Conservation (phyloP, 2,113 vertebrate species). For the Mustelus asterias region DNA sequence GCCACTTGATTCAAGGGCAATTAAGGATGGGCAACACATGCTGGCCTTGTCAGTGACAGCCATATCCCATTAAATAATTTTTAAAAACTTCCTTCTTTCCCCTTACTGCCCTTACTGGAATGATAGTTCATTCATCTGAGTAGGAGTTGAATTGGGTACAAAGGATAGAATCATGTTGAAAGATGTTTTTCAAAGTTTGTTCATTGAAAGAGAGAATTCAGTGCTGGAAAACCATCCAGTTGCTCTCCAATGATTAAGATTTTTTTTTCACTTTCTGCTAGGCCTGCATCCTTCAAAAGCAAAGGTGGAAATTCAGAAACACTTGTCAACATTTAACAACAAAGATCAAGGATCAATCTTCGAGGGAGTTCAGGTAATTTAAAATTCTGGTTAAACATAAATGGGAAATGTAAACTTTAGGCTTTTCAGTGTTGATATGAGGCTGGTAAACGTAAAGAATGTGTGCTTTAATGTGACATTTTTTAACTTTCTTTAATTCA, state of each 20-base stretch:
- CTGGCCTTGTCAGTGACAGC: too few species aligned
- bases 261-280: constrained; percentile 45
- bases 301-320: constrained; percentile 88
- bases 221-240: background rate
- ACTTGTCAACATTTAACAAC: constrained; percentile 81
- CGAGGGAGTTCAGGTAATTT: constrained; percentile 80
- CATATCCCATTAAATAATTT: too few species aligned
- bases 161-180: background rate
- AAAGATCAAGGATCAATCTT: constrained; percentile 84
- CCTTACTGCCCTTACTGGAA: background rate
- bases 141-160: background rate
- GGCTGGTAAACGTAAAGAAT: background rate
- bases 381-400: background rate
- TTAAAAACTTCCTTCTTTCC: background rate
- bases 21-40: too few species aligned
- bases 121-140: background rate
- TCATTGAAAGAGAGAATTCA: background rate
- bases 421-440: background rate
- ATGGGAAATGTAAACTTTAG: background rate
- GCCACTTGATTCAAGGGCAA: too few species aligned
- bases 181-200: background rate
- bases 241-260: background rate
- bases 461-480: background rate
- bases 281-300: constrained; percentile 81
- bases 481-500: background rate